A percentile compares a stretch with the other conserved stretches of the same genome.
These are phyloP conservation scores for Paralichthys olivaceus DNA, from an alignment of 2,113 vertebrate species.

Conservation along the genomic window DNA sequence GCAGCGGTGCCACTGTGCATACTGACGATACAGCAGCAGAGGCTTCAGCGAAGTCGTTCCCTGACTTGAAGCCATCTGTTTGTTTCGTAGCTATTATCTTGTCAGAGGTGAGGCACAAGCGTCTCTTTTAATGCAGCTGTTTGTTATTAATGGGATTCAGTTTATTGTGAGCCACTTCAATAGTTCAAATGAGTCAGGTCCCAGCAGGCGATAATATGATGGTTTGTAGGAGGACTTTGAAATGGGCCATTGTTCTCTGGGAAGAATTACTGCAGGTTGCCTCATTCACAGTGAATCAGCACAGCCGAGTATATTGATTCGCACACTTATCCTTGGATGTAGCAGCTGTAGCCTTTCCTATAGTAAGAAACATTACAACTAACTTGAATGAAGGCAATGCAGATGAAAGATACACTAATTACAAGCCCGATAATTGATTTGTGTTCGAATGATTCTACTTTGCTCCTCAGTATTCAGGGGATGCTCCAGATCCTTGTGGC, in stretches of 20 bases:
- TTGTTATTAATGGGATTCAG: constrained; percentile 58
- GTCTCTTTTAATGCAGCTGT: constrained; percentile 41
- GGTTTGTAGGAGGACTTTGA: constrained; percentile 29
- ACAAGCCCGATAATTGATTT: neutral
- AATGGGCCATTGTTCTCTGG: constrained; percentile 38
- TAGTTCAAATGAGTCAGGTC: constrained; percentile 52
- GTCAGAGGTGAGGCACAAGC: constrained; percentile 21
- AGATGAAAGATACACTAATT: neutral
- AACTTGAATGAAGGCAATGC: too few relatives aligned
- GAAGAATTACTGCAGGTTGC: constrained; percentile 29
- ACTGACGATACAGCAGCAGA: constrained; percentile 9
- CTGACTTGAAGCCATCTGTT: constrained; percentile 25
- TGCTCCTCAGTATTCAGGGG: constrained; percentile 83
- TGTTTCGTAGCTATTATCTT: constrained; percentile 45
- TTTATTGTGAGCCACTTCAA: constrained; percentile 53
- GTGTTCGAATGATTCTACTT: neutral
- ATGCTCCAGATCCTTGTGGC: constrained; percentile 91
- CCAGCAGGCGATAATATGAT: constrained; percentile 38
- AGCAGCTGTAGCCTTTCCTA: neutral
- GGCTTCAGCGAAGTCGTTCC: constrained; percentile 14
- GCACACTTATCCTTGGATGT: neutral
- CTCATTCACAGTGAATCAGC: constrained; percentile 33
- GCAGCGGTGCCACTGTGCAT: constrained; percentile 8
- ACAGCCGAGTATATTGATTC: constrained; percentile 16
- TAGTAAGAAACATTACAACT: too few relatives aligned